These are phyloP conservation scores for Anastatus disparis DNA, from an alignment of 1,140 invertebrate genomes.

Conservation along the genomic window DNA sequence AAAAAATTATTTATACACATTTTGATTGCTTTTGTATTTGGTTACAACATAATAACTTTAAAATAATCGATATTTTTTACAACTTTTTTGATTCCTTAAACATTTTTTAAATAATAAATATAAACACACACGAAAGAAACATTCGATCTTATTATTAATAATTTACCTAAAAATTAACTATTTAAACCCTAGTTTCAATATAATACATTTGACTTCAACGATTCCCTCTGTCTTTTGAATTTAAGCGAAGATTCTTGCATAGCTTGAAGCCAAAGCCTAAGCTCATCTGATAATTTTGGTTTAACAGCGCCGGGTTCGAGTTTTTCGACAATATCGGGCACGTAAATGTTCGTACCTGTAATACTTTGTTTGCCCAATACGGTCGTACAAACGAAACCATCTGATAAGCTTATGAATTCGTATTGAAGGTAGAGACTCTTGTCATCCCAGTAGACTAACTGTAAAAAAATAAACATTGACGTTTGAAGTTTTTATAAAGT, in stretches of 20 bases:
- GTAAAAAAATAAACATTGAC: conserved; percentile 52
- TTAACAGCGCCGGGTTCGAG: conserved; percentile 65
- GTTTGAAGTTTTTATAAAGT: not conserved
- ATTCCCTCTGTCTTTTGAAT: no score
- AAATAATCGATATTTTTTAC: no score
- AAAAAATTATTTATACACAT: no score
- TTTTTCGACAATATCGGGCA: conserved; percentile 67
- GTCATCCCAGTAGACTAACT: conserved; percentile 86
- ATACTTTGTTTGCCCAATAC: conserved; percentile 79
- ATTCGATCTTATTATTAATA: no score
- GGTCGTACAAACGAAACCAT: conserved; percentile 81
- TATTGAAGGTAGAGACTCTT: conserved; percentile 85
- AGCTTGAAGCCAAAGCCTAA: conserved; percentile 77
- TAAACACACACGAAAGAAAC: no score
- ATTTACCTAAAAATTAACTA: no score
- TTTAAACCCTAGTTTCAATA: no score
- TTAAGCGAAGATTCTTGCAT: conserved; percentile 81
- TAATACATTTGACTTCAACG: no score
- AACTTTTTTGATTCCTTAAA: no score
- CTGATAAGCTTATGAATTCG: conserved; percentile 77
- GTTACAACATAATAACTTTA: no score
- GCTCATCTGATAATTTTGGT: conserved; percentile 75
- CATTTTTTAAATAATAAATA: no score
- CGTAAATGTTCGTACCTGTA: conserved; percentile 72
- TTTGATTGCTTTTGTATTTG: no score